Conservation (phyloP, 2,797 vertebrate species). For the Masticophis lateralis region DNA sequence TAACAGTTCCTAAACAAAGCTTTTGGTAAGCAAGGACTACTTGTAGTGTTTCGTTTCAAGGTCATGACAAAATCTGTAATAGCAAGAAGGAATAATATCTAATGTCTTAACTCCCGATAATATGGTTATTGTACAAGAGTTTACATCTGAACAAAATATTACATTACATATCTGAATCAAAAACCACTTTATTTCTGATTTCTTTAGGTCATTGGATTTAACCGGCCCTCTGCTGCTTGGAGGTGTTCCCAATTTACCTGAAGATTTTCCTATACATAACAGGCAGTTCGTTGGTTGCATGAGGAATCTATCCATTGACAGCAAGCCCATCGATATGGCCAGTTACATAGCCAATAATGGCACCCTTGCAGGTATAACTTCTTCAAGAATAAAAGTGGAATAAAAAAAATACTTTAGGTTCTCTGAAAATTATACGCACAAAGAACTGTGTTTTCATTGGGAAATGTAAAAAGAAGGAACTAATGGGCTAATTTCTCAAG, state of each 20-base stretch:
- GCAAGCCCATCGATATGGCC: constrained; percentile 88
- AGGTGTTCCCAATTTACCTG: constrained; percentile 92
- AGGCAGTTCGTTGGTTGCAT: constrained; percentile 95
- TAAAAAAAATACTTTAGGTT: not conserved
- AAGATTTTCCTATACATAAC: constrained; percentile 93
- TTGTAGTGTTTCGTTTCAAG: not conserved
- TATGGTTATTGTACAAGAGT: not conserved
- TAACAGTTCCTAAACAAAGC: not conserved
- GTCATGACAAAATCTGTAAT: not conserved
- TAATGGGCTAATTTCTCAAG: not conserved
- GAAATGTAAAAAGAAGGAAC: not conserved
- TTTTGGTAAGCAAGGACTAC: not conserved
- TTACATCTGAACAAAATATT: not conserved
- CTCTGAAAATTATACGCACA: not conserved
- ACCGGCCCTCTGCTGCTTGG: constrained; percentile 94
- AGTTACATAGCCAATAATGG: constrained; percentile 95
- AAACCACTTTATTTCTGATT: not conserved
- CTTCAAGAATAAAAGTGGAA: not conserved
- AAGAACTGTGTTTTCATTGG: not conserved
- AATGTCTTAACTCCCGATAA: not conserved
- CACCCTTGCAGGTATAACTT: constrained; percentile 82
- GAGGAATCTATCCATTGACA: constrained; percentile 91
- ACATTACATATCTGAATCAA: constrained; percentile 22
- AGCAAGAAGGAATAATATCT: not conserved
- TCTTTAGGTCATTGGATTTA: constrained; percentile 90